These are phyloP conservation scores for Orchestes rusci DNA, from an alignment of 2,888 invertebrate genomes.

Conservation along the genomic window DNA sequence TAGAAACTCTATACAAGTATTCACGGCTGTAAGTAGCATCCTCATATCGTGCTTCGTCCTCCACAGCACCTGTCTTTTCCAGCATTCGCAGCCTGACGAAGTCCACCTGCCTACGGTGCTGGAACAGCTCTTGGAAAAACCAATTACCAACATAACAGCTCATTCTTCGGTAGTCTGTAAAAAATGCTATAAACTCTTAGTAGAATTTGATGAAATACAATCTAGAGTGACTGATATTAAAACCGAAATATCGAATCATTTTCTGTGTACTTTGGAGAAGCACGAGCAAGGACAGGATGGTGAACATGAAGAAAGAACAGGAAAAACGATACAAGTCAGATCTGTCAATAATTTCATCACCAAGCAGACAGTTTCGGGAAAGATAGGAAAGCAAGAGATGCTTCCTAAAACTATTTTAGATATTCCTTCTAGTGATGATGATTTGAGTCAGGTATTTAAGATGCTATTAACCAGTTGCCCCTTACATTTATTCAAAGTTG, in stretches of 20 bases:
- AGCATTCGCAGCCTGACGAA: too few species aligned
- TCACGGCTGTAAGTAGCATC: constrained; percentile 39
- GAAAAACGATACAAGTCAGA: not conserved
- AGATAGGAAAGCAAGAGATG: constrained; percentile 28
- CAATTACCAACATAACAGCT: constrained; percentile 47
- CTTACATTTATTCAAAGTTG: too few species aligned
- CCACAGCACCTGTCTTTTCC: not conserved
- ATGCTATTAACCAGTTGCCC: not conserved
- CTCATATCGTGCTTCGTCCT: not conserved
- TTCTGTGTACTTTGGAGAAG: constrained; percentile 36
- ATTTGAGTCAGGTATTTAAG: constrained; percentile 14
- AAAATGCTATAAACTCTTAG: constrained; percentile 57
- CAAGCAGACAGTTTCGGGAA: not conserved
- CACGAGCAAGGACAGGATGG: not conserved
- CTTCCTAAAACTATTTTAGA: constrained; percentile 40
- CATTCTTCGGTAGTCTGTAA: constrained; percentile 57
- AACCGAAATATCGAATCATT: constrained; percentile 48
- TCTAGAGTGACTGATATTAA: constrained; percentile 47
- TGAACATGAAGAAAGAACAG: not conserved
- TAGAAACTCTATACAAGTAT: constrained; percentile 50
- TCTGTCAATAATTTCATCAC: not conserved
- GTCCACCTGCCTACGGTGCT: constrained; percentile 31
- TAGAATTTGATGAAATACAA: constrained; percentile 56
- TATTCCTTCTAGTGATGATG: constrained; percentile 36
- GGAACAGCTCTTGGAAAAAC: constrained; percentile 45